Evolutionary conservation across 2,888 invertebrate species (phyloP), one percentile per base, ranked within the genome.

Genomic region (Cryptus viduatorius): DNA sequence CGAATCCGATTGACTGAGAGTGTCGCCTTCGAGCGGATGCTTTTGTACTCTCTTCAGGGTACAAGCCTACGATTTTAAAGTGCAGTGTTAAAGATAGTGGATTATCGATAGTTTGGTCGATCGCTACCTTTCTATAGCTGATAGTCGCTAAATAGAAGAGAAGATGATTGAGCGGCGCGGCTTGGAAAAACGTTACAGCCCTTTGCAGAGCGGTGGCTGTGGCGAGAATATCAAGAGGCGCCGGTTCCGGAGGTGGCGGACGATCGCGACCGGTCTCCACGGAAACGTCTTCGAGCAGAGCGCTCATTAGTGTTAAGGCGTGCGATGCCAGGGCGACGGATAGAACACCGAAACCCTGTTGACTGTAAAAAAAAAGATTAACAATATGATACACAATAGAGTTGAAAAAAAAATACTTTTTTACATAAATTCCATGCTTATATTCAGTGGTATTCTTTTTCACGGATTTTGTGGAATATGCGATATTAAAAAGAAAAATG

Each of bases 261-360:
- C 90, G 87, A 31, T 93, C 90, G 5, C 87, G 87, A 53, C 89
- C 89, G 46, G 96, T 95, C 93, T 98, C 98, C 53, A 97, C 94
- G 71, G 97, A 96, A 46, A 97, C 95, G 94, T 98, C 98, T 64
- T 96, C 96, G 79, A 98, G 95, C 86, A 98, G 94, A 42, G 96
- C 96, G 46, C 96, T 95, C 92, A 97, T 94, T 92, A 98, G 95
- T 42, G 96, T 95, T n/a, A 98, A 95, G 82, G 97, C 97, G 86
- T 97, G 97, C 31, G 97, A 96, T 14, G 98, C 98, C 75, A 98
- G 95, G 0, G 98, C 98, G 24, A 98, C 98, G 90, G 98, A 98
- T 12, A 98, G 95, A 2, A 97, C 98, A 75, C 98, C 97, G 87
- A 98, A 97, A 46, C 98, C 97, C 94, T 98, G 98, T 94, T 97